Conservation (phyloP, 2,797 vertebrate species). For the Prionace glauca region DNA sequence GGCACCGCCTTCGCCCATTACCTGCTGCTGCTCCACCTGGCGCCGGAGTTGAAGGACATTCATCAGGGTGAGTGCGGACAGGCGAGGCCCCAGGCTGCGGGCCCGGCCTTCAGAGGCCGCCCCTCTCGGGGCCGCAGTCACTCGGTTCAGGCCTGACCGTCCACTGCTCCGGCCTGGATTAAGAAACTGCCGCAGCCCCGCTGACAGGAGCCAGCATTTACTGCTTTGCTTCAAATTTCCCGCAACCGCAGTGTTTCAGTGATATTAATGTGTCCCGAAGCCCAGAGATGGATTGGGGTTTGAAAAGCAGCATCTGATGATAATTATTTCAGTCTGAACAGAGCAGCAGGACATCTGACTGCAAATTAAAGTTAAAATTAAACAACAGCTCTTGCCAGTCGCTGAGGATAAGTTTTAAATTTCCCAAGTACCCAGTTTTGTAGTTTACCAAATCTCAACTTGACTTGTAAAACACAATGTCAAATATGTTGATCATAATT, state of each 20-base stretch:
- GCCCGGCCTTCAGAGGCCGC: too few species aligned
- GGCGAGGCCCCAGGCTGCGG: too few species aligned
- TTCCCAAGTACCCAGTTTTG: neutral
- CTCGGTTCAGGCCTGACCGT: neutral
- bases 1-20: conserved; percentile 94
- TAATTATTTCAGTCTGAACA: neutral
- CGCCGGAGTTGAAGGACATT: conserved; percentile 75
- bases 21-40: conserved; percentile 84
- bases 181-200: neutral
- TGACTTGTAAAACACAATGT: neutral
- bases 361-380: neutral
- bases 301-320: neutral
- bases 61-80: conserved; percentile 63
- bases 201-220: neutral
- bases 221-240: neutral
- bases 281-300: too few species aligned
- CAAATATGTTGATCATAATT: neutral
- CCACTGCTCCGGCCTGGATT: neutral
- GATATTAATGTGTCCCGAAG: neutral
- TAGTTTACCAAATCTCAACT: neutral
- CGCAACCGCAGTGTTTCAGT: neutral
- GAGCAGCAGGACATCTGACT: neutral
- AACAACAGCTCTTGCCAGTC: neutral
- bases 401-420: neutral
- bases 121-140: neutral